These are phyloP conservation scores for Ophiodon elongatus DNA, from an alignment of 2,113 vertebrate genomes.

Conservation along the genomic window DNA sequence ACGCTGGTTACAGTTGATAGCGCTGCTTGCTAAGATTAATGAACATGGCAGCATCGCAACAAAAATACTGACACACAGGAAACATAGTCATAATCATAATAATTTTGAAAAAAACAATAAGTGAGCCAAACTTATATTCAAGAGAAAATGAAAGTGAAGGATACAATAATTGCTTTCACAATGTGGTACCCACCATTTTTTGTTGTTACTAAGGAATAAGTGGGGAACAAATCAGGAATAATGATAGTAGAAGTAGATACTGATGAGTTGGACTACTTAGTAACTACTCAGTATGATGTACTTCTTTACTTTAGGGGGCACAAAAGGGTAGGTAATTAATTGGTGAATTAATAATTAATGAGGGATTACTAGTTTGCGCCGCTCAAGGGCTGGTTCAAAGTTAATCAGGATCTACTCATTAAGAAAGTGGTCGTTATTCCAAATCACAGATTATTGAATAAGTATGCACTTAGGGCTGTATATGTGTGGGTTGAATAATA, in stretches of 20 bases:
- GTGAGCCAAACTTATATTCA: not conserved
- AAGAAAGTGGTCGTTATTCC: not conserved
- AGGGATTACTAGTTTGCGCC: not conserved
- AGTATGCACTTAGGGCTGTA: not conserved
- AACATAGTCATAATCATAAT: not conserved
- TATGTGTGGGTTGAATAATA: not conserved
- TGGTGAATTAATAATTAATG: not conserved
- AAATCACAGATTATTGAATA: not conserved
- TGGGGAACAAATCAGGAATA: not conserved
- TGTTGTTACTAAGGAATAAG: not conserved
- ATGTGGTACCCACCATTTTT: not conserved
- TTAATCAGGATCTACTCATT: not conserved
- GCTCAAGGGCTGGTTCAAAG: not conserved
- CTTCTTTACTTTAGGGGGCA: not conserved
- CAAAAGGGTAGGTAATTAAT: not conserved
- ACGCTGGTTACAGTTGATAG: no score
- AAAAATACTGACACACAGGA: not conserved
- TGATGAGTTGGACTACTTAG: not conserved
- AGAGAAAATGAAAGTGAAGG: not conserved
- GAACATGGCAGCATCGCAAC: not conserved
- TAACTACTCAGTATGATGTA: not conserved
- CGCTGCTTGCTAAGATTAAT: not conserved
- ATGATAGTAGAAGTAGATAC: not conserved
- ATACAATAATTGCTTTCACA: not conserved
- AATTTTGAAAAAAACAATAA: not conserved